phyloP scores from a whole-genome alignment of 2,113 vertebrate species.

The Prunella fulvescens region DNA sequence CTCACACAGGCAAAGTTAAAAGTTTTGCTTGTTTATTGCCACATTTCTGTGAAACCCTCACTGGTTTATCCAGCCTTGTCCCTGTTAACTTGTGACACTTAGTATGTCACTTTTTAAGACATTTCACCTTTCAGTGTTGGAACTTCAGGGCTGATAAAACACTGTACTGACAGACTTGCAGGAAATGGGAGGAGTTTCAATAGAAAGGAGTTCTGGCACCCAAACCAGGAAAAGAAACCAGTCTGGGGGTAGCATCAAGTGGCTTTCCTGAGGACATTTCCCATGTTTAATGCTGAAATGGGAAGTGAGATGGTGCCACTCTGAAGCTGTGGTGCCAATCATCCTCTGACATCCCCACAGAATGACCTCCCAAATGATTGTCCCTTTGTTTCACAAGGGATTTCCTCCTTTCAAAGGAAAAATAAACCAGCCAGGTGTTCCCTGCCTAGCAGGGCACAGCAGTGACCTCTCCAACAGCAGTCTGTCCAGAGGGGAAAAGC shows the following conservation, averaged over 20 bases:
- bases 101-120: background rate
- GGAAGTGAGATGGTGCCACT: background rate
- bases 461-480: background rate
- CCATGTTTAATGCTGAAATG: background rate
- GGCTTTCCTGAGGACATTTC: background rate
- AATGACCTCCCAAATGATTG: background rate
- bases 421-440: background rate
- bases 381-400: background rate
- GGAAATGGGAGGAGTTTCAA: background rate
- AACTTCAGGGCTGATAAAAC: background rate
- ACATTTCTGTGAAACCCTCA: background rate
- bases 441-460: background rate
- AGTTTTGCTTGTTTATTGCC: background rate
- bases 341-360: background rate
- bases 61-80: background rate
- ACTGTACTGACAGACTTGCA: background rate
- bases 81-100: background rate
- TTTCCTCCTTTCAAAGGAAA: background rate
- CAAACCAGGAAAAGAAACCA: background rate
- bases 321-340: fast-evolving
- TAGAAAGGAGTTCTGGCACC: background rate
- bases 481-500: background rate
- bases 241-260: background rate
- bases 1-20: background rate
- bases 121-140: background rate